These are phyloP conservation scores for Standfussiana lucernea DNA, from an alignment of 2,888 invertebrate genomes.

Conservation along the genomic window DNA sequence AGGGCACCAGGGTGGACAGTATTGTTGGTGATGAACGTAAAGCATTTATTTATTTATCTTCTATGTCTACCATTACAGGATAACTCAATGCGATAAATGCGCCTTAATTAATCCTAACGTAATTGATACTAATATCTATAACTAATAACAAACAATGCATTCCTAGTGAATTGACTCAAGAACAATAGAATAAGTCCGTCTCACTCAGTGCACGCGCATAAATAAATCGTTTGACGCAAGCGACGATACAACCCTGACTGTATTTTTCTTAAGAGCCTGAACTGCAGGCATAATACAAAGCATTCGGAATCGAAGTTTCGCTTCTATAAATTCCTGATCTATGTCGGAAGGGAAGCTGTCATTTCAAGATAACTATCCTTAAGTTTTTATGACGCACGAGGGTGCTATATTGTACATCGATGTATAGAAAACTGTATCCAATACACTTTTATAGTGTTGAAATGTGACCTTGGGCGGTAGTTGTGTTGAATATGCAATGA, in stretches of 20 bases:
- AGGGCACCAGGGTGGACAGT: too few relatives aligned
- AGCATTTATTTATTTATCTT: too few relatives aligned
- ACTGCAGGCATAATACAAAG: background rate
- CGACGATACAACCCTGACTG: background rate
- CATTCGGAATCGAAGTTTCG: background rate
- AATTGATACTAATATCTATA: too few relatives aligned
- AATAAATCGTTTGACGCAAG: background rate
- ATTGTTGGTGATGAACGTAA: too few relatives aligned
- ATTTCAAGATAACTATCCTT: slow-evolving; percentile 61
- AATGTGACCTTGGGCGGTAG: slow-evolving; percentile 61
- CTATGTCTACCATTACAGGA: too few relatives aligned
- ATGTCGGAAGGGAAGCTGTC: slow-evolving; percentile 49
- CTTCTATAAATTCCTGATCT: slow-evolving; percentile 24
- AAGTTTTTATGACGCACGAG: slow-evolving; percentile 62
- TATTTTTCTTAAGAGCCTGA: background rate
- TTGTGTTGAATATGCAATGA: slow-evolving; percentile 64
- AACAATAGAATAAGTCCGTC: too few relatives aligned
- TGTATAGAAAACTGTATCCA: slow-evolving; percentile 52
- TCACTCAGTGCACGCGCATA: too few relatives aligned
- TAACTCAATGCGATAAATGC: too few relatives aligned
- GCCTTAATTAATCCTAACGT: too few relatives aligned
- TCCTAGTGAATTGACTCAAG: too few relatives aligned
- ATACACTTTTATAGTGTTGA: slow-evolving; percentile 65
- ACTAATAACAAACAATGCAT: too few relatives aligned
- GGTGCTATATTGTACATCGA: slow-evolving; percentile 55